Base-by-base conservation (phyloP, 2,797 vertebrate species). In the Gadopsis bispinosus region DNA sequence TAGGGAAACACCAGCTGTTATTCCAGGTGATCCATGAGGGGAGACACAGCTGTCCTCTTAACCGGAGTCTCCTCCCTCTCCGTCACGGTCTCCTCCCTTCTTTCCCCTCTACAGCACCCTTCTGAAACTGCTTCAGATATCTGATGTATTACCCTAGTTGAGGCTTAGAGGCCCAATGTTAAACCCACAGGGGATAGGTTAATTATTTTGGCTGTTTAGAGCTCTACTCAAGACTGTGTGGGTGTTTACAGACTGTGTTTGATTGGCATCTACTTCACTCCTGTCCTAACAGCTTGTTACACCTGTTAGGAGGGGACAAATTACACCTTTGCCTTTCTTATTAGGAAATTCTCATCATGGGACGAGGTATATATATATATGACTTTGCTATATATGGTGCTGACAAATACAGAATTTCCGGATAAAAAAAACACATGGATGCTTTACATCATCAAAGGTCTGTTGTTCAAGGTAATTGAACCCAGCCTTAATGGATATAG, bases 1-100 rank as follows among this genome's bases (percentile, higher is more conserved):
- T n/a, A 45, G 68, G 64, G 58, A 85, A 77, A 73, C 73, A 89
- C 69, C 90, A 90, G 88, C 87, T 92, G 87, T 79, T 89, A 51
- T 72, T 89, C 76, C 81, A 77, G 80, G 83, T 93, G 89, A 95
- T 92, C 79, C 84, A 79, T 70, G 74, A 78, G 68, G 45, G 51
- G 64, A 76, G 69, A 82, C 80, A 82, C 66, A 84, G 41, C 69
- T 79, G 85, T 80, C 67, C 68, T 60, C 22, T 70, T 65, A 70
- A 84, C 73, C 76, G 37, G 29, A 51, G 43, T 59, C 73, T 64
- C 68, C 71, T 73, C 82, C 80, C 74, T 83, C 65, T 68, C 56
- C 76, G 68, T 65, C 79, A 75, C 43, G 35, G 60, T 64, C 68
- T 69, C 81, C 58, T 67, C 58, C 72, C n/a, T 29, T 51, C 55